Percentiles rank a stretch among this genome's conserved stretches.
These are phyloP conservation scores for Cherax quadricarinatus DNA, from an alignment of 1,140 invertebrate species.

Conservation along the genomic window DNA sequence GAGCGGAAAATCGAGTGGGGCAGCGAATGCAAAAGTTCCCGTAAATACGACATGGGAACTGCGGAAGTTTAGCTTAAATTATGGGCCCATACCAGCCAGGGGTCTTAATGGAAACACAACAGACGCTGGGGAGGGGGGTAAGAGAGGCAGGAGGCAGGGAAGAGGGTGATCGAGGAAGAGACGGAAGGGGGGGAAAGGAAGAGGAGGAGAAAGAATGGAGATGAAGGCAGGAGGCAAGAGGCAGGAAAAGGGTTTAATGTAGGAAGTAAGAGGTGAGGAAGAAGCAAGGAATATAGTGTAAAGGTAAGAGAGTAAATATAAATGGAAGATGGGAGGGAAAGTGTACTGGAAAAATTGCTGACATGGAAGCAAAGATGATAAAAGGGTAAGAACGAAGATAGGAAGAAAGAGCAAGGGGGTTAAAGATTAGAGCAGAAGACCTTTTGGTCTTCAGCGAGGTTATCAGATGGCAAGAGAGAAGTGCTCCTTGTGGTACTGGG, in stretches of 20 bases:
- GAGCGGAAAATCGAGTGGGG: conserved; percentile 24
- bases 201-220: neutral
- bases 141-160: neutral
- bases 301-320: neutral
- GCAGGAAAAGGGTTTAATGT: neutral
- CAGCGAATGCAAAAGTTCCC: conserved; percentile 31
- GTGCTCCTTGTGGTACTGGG: too few species aligned
- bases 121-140: neutral
- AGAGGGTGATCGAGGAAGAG: neutral
- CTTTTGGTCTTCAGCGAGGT: too few species aligned
- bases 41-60: conserved; percentile 35
- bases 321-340: neutral
- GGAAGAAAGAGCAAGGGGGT: neutral
- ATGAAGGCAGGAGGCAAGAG: neutral
- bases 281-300: neutral
- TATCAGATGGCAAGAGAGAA: too few species aligned
- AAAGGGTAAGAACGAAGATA: too few species aligned
- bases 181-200: neutral
- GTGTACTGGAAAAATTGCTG: too few species aligned
- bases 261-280: neutral
- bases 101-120: conserved; percentile 32
- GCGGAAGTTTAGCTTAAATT: conserved; percentile 27
- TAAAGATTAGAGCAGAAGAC: neutral
- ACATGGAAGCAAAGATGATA: too few species aligned
- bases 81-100: conserved; percentile 10